phyloP scores from a whole-genome alignment of 2,113 vertebrate species.

The Rhea pennata region DNA sequence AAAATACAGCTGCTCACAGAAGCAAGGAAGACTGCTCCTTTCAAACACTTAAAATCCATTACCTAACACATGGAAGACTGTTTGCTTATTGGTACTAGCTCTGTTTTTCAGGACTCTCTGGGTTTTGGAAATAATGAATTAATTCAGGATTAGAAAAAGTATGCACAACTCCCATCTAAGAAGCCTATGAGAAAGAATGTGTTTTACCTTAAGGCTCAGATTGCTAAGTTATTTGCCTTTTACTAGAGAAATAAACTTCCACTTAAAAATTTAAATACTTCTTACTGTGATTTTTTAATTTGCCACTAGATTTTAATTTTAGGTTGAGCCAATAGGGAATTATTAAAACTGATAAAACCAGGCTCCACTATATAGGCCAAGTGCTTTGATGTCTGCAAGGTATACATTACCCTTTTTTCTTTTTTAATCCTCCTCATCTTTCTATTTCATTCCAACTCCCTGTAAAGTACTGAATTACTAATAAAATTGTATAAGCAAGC shows the following conservation, averaged over 20 bases:
- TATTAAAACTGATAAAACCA: slow-evolving; percentile 66
- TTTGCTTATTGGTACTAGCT: not conserved
- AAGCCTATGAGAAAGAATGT: not conserved
- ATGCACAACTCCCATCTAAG: not conserved
- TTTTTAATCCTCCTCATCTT: slow-evolving; percentile 65
- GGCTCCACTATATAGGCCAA: slow-evolving; percentile 64
- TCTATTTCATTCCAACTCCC: slow-evolving; percentile 54
- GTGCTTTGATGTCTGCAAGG: slow-evolving; percentile 61
- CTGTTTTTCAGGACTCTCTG: not conserved
- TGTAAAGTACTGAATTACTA: slow-evolving; percentile 35
- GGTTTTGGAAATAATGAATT: not conserved
- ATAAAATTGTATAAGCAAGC: slow-evolving; percentile 57
- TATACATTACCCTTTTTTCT: slow-evolving; percentile 55
- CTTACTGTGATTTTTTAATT: slow-evolving; percentile 38
- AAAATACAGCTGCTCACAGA: not conserved
- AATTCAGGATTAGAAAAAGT: not conserved
- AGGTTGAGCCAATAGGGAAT: slow-evolving; percentile 65
- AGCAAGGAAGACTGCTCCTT: not conserved
- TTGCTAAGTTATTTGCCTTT: slow-evolving; percentile 34
- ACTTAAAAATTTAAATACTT: slow-evolving; percentile 61
- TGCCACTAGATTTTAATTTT: slow-evolving; percentile 62
- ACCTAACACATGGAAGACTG: not conserved
- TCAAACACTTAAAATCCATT: not conserved
- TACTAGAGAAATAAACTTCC: slow-evolving; percentile 43
- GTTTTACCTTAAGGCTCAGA: slow-evolving; percentile 22